Conservation (phyloP, 2,888 invertebrate species). For the Ptychoptera albimana region DNA sequence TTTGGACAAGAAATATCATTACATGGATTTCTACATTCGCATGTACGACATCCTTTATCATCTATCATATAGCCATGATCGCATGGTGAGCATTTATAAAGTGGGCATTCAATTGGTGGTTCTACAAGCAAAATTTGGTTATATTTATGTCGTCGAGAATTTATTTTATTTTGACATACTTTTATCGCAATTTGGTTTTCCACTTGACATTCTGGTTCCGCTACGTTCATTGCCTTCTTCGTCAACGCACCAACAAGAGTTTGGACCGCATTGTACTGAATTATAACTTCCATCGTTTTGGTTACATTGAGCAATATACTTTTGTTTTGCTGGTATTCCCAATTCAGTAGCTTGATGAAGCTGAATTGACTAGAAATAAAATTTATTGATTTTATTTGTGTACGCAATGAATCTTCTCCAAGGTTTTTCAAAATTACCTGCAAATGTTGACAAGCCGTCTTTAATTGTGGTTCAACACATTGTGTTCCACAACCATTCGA, state of each 20-base stretch:
- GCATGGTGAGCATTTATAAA: slow-evolving; percentile 36
- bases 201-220: slow-evolving; percentile 39
- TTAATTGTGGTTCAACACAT: slow-evolving; percentile 55
- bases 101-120: slow-evolving; percentile 30
- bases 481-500: slow-evolving; percentile 78
- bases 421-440: slow-evolving; percentile 11
- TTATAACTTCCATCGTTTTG: slow-evolving; percentile 49
- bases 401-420: too few species aligned
- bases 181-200: slow-evolving; percentile 29
- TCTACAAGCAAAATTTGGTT: not conserved
- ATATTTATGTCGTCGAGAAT: not conserved
- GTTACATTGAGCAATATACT: slow-evolving; percentile 58
- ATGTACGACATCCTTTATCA: slow-evolving; percentile 52
- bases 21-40: slow-evolving; percentile 63
- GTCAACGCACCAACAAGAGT: slow-evolving; percentile 73
- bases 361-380: slow-evolving; percentile 22
- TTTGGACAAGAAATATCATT: slow-evolving; percentile 50
- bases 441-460: slow-evolving; percentile 58
- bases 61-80: slow-evolving; percentile 47
- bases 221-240: slow-evolving; percentile 53
- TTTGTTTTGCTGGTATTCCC: slow-evolving; percentile 58
- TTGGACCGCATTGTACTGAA: slow-evolving; percentile 54
- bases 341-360: slow-evolving; percentile 49
- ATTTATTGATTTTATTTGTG: not conserved
- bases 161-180: slow-evolving; percentile 6